Evolutionary conservation across 2,113 vertebrate species (phyloP), one percentile per base, ranked within the genome.

Genomic region (Cheilinus undulatus): DNA sequence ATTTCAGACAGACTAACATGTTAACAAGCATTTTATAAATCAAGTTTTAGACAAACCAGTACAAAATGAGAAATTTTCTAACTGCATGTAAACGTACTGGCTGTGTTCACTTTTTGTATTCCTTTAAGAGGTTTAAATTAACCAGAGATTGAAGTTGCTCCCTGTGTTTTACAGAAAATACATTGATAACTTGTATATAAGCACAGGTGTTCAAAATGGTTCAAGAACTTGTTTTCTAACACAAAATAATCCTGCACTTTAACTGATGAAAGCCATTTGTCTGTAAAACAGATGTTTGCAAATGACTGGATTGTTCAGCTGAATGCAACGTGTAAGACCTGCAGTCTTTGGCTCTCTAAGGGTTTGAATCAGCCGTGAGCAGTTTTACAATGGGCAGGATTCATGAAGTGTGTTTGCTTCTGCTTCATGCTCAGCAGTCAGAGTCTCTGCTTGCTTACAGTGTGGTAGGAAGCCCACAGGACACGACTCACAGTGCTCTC

Each of bases 361-460:
- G 86, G 74, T 86, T 83, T 80, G 54, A 56, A 69, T 64, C 73
- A 36, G 9, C 54, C 7, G 34, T 53, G 28, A 72, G 63, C 78
- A 23, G 54, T 12, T 23, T 63, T 12, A 72, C 69, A 40, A 81
- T 73, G 19, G 74, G 66, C 49, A 73, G 72, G 76, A 80, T 90
- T 91, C 83, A 83, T 91, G 83, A 86, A 83, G 82, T 85, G 83
- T 82, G 80, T 78, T 85, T 53, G 50, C 60, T 81, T 54, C 76
- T 58, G 51, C 88, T 91, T 89, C 88, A 91, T 69, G 83, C 83
- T 83, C 63, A 89, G 69, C 59, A 58, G 78, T 50, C 75, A 72
- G 54, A 78, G 76, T 86, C 71, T 78, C 75, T 60, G 78, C 81
- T 79, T 59, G 68, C 82, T 83, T 63, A 40, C 82, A 77, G 86